A percentile compares a stretch with the other conserved stretches of the same genome.
Conservation (phyloP, 2,113 vertebrate species). For the Gila orcuttii region DNA sequence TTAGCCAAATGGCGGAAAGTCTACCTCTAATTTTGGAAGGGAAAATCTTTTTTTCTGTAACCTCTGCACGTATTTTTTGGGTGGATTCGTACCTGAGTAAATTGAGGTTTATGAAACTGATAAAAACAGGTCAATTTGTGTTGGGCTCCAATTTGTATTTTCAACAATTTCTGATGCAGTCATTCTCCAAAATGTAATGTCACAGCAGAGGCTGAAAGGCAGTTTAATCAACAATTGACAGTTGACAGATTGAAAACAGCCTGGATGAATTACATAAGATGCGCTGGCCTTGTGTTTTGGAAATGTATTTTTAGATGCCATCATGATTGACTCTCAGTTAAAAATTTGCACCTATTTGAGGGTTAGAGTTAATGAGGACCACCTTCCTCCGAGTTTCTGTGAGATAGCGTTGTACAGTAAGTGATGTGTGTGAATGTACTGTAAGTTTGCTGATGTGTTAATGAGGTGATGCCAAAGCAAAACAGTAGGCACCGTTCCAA, state of each 20-base stretch:
- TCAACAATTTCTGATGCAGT: background rate
- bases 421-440: background rate
- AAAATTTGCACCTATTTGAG: background rate
- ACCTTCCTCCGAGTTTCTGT: background rate
- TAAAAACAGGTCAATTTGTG: background rate
- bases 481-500: conserved; percentile 18
- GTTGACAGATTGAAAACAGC: background rate
- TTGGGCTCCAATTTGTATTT: background rate
- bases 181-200: background rate
- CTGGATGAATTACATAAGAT: background rate
- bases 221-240: conserved; percentile 9
- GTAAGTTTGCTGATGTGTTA: conserved; percentile 38
- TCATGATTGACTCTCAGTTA: background rate
- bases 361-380: background rate
- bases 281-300: background rate
- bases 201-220: background rate
- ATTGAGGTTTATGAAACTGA: conserved; percentile 10
- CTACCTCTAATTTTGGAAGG: background rate
- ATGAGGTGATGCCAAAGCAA: conserved; percentile 47
- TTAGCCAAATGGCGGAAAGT: background rate
- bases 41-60: background rate
- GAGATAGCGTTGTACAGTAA: background rate
- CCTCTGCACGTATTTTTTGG: background rate
- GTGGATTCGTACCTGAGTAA: background rate
- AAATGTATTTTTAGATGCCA: background rate